A percentile compares a stretch with the other conserved stretches of the same genome.
phyloP scores from a whole-genome alignment of 2,888 invertebrate genomes.

The Scaptomyza polygonia region DNA sequence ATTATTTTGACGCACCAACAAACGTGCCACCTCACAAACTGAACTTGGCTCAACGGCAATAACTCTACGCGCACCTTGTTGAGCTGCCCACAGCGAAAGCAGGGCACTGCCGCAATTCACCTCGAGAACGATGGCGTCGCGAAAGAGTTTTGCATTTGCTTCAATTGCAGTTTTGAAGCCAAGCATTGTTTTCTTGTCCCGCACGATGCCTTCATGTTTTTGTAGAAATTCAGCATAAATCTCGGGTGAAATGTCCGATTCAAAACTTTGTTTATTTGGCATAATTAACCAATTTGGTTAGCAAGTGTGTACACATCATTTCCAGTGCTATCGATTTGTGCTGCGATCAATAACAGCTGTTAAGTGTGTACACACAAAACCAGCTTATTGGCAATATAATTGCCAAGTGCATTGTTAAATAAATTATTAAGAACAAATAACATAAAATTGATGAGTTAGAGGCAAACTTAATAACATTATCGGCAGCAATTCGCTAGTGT shows the following conservation, averaged over 20 bases:
- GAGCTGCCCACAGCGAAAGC: constrained; percentile 50
- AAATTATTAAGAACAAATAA: not conserved
- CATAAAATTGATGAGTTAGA: not conserved
- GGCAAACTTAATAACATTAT: not conserved
- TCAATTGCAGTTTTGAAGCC: constrained; percentile 36
- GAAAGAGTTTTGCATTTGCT: constrained; percentile 30
- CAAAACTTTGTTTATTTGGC: not conserved
- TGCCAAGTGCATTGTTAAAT: not conserved
- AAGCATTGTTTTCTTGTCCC: constrained; percentile 36
- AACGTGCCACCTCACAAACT: constrained; percentile 38
- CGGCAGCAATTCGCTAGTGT: not conserved
- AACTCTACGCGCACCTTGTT: constrained; percentile 39
- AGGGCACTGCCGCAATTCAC: constrained; percentile 52
- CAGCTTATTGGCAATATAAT: not conserved
- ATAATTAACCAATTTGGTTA: not conserved
- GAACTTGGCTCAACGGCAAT: constrained; percentile 41
- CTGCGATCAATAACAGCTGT: not conserved
- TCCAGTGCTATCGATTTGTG: not conserved
- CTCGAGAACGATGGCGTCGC: constrained; percentile 45
- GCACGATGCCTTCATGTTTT: constrained; percentile 21
- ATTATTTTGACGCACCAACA: constrained; percentile 32
- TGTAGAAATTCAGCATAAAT: constrained; percentile 30
- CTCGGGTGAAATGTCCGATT: constrained; percentile 9
- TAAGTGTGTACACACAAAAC: not conserved
- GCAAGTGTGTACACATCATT: not conserved